Conservation (phyloP, 2,797 vertebrate genomes). For the Rhinoraja longicauda region DNA sequence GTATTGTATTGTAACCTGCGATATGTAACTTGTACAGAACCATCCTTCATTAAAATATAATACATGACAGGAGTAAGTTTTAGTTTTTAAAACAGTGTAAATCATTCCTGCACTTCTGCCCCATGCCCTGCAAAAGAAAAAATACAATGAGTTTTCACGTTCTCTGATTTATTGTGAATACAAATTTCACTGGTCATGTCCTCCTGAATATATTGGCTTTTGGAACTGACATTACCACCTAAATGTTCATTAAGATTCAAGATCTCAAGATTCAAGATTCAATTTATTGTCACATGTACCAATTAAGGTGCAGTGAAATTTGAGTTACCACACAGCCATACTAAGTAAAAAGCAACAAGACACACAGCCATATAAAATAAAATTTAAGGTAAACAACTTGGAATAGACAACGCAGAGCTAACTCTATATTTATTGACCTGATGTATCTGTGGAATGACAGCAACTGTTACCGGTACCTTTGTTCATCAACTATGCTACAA, state of each 20-base stretch:
- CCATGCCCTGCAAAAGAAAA: neutral
- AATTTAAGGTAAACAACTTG: too few relatives aligned
- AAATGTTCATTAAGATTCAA: too few relatives aligned
- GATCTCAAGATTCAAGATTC: too few relatives aligned
- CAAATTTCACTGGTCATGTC: neutral
- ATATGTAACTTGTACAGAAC: neutral
- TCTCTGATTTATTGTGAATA: neutral
- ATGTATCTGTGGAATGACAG: neutral
- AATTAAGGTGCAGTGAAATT: too few relatives aligned
- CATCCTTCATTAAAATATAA: neutral
- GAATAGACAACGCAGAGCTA: neutral
- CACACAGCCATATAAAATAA: too few relatives aligned
- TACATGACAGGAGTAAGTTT: neutral
- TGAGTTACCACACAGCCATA: too few relatives aligned
- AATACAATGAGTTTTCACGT: neutral
- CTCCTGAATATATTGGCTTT: neutral
- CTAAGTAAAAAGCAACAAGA: too few relatives aligned
- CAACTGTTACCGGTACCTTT: neutral
- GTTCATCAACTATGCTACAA: constrained; percentile 4
- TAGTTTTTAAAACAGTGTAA: neutral
- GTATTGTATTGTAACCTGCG: neutral
- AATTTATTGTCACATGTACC: too few relatives aligned
- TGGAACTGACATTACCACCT: constrained; percentile 7
- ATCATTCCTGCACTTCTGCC: neutral
- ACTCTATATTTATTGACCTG: constrained; percentile 23